Evolutionary conservation across 2,113 vertebrate species (phyloP).

Genomic region (Parotia lawesii): DNA sequence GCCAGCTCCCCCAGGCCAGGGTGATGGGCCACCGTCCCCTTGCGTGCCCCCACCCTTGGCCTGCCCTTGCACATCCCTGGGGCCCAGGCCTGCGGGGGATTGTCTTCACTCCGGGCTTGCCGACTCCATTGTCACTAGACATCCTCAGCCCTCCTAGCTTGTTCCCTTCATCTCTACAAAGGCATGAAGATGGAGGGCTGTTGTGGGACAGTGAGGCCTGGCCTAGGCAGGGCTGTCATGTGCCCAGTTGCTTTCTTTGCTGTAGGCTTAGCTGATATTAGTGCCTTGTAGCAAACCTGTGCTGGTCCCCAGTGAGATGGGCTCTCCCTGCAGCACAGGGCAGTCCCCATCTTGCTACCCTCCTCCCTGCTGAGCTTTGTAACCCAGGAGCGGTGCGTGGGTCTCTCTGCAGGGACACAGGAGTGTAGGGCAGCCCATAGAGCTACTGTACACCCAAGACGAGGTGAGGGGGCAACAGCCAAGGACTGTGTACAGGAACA

Average conservation of each 20-base stretch:
- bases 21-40: background rate
- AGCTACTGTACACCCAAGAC: background rate
- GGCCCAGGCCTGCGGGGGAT: background rate
- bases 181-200: background rate
- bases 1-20: slow-evolving; percentile 41
- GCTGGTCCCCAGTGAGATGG: background rate
- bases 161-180: background rate
- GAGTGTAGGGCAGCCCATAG: background rate
- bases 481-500: background rate
- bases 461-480: background rate
- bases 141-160: background rate
- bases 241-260: background rate
- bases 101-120: background rate
- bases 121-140: background rate
- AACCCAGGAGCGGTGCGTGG: background rate
- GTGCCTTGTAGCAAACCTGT: slow-evolving; percentile 2
- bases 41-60: background rate
- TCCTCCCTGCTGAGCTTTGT: background rate
- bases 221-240: background rate
- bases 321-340: background rate
- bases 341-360: background rate
- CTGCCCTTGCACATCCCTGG: background rate
- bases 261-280: background rate
- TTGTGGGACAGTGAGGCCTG: background rate
- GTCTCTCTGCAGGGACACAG: background rate